Evolutionary conservation across 2,888 invertebrate species (phyloP).

Genomic region (Hemaris fuciformis): DNA sequence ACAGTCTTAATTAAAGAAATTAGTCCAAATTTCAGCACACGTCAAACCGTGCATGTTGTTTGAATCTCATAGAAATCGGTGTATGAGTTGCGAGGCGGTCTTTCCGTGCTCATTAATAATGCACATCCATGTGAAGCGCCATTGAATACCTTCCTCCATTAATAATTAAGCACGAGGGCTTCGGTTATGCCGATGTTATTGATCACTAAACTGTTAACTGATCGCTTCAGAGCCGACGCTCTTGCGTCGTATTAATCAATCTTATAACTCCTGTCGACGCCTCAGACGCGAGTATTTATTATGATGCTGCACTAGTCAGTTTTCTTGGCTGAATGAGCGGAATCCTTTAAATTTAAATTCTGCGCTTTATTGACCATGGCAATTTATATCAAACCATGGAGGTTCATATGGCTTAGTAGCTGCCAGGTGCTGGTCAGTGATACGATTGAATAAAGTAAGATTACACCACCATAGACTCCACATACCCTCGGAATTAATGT

Average conservation of each 20-base stretch:
- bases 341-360: too few species aligned
- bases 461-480: too few species aligned
- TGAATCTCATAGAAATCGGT: constrained; percentile 14
- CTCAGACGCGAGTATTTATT: not conserved
- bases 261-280: not conserved
- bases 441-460: too few species aligned
- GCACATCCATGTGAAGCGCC: constrained; percentile 31
- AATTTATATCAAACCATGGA: too few species aligned
- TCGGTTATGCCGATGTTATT: constrained; percentile 34
- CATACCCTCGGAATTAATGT: too few species aligned
- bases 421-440: too few species aligned
- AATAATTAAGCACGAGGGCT: constrained; percentile 41
- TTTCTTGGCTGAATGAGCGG: not conserved
- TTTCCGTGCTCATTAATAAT: constrained; percentile 34
- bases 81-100: not conserved
- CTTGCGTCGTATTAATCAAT: not conserved
- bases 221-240: constrained; percentile 12
- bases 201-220: constrained; percentile 26
- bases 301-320: not conserved
- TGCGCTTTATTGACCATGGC: too few species aligned
- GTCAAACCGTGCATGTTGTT: too few species aligned
- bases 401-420: too few species aligned
- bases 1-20: too few species aligned
- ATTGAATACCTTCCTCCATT: constrained; percentile 36
- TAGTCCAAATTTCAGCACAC: constrained; percentile 37